Evolutionary conservation across 1,140 invertebrate species (phyloP).

Genomic region (fruit fly (Drosophila melanogaster)): DNA sequence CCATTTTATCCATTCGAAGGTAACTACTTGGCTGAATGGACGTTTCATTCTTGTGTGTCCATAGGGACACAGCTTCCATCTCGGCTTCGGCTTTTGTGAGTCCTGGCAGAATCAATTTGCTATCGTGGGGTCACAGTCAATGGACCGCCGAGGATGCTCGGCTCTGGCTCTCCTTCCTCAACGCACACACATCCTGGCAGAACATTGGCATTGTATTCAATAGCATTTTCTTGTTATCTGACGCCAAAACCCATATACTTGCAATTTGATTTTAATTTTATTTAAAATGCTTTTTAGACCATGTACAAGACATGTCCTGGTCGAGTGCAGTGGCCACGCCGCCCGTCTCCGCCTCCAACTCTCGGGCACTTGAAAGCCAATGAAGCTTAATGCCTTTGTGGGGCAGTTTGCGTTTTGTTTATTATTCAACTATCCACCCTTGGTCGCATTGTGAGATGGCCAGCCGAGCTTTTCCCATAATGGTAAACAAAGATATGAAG

Average conservation of each 20-base stretch:
- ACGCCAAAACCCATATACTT: slow-evolving; percentile 34
- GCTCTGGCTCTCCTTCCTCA: slow-evolving; percentile 6
- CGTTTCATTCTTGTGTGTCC: slow-evolving; percentile 34
- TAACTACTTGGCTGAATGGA: slow-evolving; percentile 49
- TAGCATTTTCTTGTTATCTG: slow-evolving; percentile 74
- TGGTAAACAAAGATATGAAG: slow-evolving; percentile 48
- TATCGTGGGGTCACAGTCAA: slow-evolving; percentile 49
- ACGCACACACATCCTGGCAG: slow-evolving; percentile 9
- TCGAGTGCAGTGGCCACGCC: slow-evolving; percentile 5
- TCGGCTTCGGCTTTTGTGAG: slow-evolving; percentile 47
- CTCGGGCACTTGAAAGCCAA: slow-evolving; percentile 55
- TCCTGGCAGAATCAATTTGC: slow-evolving; percentile 73
- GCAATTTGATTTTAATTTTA: slow-evolving; percentile 81
- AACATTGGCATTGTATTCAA: slow-evolving; percentile 55
- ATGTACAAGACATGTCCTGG: slow-evolving; percentile 41
- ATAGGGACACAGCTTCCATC: slow-evolving; percentile 17
- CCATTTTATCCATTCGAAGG: slow-evolving; percentile 36
- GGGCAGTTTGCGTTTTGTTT: slow-evolving; percentile 46
- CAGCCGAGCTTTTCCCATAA: slow-evolving; percentile 18
- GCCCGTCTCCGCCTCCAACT: background rate
- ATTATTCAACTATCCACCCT: slow-evolving; percentile 11
- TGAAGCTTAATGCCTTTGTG: slow-evolving; percentile 69
- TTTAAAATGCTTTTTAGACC: slow-evolving; percentile 78
- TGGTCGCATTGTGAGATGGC: slow-evolving; percentile 8
- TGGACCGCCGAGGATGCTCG: slow-evolving; percentile 15